These are phyloP conservation scores for Agrochola macilenta DNA, from an alignment of 2,888 invertebrate species.

Conservation along the genomic window DNA sequence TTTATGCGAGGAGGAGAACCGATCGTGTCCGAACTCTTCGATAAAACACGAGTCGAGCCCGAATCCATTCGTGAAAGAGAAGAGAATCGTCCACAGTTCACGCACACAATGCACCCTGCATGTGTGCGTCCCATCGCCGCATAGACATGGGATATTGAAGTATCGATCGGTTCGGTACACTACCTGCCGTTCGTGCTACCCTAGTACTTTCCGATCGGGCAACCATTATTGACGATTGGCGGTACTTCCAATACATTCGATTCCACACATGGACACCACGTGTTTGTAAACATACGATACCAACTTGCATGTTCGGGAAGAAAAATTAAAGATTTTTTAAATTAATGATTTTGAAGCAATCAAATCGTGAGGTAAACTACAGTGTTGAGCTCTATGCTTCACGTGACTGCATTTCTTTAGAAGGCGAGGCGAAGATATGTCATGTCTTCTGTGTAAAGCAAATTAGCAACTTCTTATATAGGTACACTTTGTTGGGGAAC, in stretches of 20 bases:
- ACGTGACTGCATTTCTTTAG: conserved; percentile 35
- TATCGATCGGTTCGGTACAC: conserved; percentile 62
- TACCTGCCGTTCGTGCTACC: conserved; percentile 49
- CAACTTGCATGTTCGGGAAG: neutral
- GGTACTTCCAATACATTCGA: conserved; percentile 51
- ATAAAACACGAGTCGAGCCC: conserved; percentile 30
- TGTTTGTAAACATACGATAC: conserved; percentile 36
- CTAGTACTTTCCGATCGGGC: conserved; percentile 60
- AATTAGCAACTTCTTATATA: conserved; percentile 51
- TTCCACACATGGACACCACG: conserved; percentile 19
- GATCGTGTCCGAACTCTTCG: conserved; percentile 16
- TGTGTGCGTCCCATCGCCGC: conserved; percentile 50
- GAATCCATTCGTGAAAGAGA: conserved; percentile 41
- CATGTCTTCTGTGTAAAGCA: conserved; percentile 27
- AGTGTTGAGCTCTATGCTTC: conserved; percentile 2
- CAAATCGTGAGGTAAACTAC: neutral
- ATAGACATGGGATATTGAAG: conserved; percentile 54
- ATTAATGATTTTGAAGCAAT: neutral
- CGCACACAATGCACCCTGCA: conserved; percentile 47
- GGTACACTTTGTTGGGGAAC: conserved; percentile 23
- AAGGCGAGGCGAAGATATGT: neutral
- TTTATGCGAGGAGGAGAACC: conserved; percentile 1
- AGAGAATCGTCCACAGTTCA: conserved; percentile 39
- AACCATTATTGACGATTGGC: conserved; percentile 46
- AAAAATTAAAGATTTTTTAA: neutral